Evolutionary conservation across 2,888 invertebrate species (phyloP).

Genomic region (Polydrusus cervinus): DNA sequence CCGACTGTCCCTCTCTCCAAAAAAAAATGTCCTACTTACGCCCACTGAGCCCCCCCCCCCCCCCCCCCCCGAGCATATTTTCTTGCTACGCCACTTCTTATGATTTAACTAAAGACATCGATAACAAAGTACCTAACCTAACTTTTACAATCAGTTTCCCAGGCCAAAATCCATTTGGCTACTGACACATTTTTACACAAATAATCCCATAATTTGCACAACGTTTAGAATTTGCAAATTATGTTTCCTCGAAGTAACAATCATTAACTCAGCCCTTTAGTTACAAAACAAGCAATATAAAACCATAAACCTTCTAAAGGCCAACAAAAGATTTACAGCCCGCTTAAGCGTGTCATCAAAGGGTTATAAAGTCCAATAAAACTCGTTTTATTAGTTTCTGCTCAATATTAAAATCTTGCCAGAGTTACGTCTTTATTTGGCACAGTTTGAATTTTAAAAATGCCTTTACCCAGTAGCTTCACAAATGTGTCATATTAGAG

Average conservation of each 20-base stretch:
- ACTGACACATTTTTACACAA: conserved; percentile 6
- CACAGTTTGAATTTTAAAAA: neutral
- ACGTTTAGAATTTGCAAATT: conserved; percentile 20
- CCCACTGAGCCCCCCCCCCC: too few relatives aligned
- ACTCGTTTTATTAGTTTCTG: conserved; percentile 19
- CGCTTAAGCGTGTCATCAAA: conserved; percentile 19
- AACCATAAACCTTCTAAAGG: conserved; percentile 9
- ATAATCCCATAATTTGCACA: conserved; percentile 1
- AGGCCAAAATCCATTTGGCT: neutral
- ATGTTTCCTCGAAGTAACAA: conserved; percentile 15
- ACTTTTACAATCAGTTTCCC: too few relatives aligned
- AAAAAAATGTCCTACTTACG: too few relatives aligned
- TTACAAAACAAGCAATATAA: conserved; percentile 9
- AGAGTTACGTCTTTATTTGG: neutral
- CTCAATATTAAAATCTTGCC: conserved; percentile 1
- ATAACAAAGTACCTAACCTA: too few relatives aligned
- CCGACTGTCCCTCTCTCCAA: too few relatives aligned
- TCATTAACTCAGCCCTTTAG: conserved; percentile 12
- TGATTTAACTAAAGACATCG: too few relatives aligned
- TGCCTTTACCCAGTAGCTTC: neutral
- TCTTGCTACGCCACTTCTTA: too few relatives aligned
- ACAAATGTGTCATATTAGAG: neutral
- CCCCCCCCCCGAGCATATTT: too few relatives aligned
- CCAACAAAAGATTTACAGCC: conserved; percentile 10
- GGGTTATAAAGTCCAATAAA: conserved; percentile 16